A percentile compares a stretch with the other conserved stretches of the same genome.
Conservation (phyloP, 2,888 invertebrate genomes). For the Hypolimnas misippus region DNA sequence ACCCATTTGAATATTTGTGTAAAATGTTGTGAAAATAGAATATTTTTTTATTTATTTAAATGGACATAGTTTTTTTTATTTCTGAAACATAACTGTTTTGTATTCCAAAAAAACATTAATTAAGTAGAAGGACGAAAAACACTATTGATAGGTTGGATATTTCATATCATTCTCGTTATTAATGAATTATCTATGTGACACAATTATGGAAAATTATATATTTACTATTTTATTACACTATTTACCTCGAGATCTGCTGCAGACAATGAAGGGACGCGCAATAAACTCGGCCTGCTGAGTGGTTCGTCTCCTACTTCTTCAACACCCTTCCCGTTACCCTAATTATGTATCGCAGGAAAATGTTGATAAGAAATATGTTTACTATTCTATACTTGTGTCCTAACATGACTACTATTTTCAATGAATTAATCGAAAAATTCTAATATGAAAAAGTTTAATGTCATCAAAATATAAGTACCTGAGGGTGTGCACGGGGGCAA, state of each 20-base stretch:
- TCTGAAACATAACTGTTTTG: too few species aligned
- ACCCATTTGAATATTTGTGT: too few species aligned
- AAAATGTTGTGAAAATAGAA: too few species aligned
- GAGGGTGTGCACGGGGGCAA: slow-evolving; percentile 72
- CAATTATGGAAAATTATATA: not conserved
- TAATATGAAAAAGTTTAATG: not conserved
- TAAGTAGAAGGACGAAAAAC: too few species aligned
- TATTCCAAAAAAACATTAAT: too few species aligned
- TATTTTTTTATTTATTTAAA: too few species aligned
- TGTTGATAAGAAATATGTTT: not conserved
- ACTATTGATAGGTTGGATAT: too few species aligned
- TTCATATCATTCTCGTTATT: too few species aligned
- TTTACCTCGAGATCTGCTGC: slow-evolving; percentile 84
- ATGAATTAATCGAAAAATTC: too few species aligned
- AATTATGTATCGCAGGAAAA: slow-evolving; percentile 17
- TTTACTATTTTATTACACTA: not conserved
- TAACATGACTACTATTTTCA: too few species aligned
- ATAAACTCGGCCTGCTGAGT: slow-evolving; percentile 81
- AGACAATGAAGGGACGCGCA: slow-evolving; percentile 85
- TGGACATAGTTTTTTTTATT: too few species aligned
- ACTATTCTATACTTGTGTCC: not conserved
- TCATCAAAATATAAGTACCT: slow-evolving; percentile 51
- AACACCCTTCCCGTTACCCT: slow-evolving; percentile 67
- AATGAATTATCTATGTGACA: too few species aligned
- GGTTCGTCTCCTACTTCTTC: slow-evolving; percentile 69